phyloP scores from a whole-genome alignment of 2,888 invertebrate genomes.

The Rotaria sp. region DNA sequence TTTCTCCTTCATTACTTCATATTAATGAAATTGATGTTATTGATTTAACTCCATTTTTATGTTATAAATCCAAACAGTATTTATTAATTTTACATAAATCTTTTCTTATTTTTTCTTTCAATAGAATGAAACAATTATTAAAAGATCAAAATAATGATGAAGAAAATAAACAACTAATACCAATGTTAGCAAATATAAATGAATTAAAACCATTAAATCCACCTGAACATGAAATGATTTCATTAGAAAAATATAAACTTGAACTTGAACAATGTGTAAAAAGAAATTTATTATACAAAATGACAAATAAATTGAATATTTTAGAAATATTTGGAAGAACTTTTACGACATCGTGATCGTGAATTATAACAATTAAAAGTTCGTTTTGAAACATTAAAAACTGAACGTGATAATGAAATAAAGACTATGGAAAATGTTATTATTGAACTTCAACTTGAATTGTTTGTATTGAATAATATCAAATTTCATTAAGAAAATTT shows the following conservation, averaged over 20 bases:
- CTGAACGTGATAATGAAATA: background rate
- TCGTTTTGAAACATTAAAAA: background rate
- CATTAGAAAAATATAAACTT: background rate
- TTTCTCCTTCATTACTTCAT: background rate
- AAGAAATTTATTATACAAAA: too few relatives aligned
- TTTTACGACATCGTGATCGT: background rate
- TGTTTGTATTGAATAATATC: background rate
- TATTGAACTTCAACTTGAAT: background rate
- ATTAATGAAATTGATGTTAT: background rate
- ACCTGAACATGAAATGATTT: background rate
- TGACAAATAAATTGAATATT: background rate
- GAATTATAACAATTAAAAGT: background rate
- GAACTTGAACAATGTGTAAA: constrained; percentile 11
- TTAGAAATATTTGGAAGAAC: constrained; percentile 22
- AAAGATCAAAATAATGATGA: background rate
- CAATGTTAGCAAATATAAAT: background rate
- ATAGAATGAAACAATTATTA: background rate
- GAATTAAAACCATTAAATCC: background rate
- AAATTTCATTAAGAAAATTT: background rate
- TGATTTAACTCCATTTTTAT: background rate
- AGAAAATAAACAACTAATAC: background rate
- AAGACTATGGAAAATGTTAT: background rate
- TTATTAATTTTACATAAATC: background rate
- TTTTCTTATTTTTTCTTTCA: too few relatives aligned
- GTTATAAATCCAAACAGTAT: background rate